Evolutionary conservation across 2,113 vertebrate genomes (phyloP), one percentile per base, ranked within the genome.

Genomic region (Oreotrochilus melanogaster): DNA sequence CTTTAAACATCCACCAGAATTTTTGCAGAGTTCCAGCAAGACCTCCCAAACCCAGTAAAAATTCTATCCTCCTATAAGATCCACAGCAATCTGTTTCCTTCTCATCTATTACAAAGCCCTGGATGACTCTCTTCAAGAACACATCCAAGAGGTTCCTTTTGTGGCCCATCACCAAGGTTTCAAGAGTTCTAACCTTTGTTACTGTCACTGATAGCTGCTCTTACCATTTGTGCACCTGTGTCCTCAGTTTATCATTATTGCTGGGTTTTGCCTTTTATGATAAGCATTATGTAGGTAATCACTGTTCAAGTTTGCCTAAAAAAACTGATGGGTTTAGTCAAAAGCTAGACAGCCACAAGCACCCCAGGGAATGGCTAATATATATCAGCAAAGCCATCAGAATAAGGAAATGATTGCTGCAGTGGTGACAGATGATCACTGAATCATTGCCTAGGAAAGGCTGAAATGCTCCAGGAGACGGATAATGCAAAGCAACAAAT

Each of bases 371-470:
- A 37, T 0, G 47, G 56, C 48, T 71, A 81, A 67, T 12, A 60
- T 0, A 54, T 19, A 54, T 43, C 33, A 81, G 65, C 30, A 60
- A 94, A 92, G 42, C 24, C 61, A 95, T 23, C 51, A 33, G 42
- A 78, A 62, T 28, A 84, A 58, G 47, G 73, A 87, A 87, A 50
- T 7, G 1, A 60, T 12, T 71, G 37, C 78, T 92, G 57, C 66
- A 67, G 51, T 37, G 57, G 25, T 67, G 57, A 75, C 85, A 92
- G 65, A 70, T 33, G 43, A 94, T 37, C 57, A 56, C 56, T 89
- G 73, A 95, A 30, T 89, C 88, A 93, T 24, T 45, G 43, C 48
- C 51, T 67, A 85, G 88, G 88, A 87, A 92, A 88, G 43, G 39
- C 0, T 67, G 78, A 88, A 89, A 85, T 0, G 0, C 27, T 78